Conservation (phyloP, 2,888 invertebrate genomes). For the Aleiodes testaceus region DNA sequence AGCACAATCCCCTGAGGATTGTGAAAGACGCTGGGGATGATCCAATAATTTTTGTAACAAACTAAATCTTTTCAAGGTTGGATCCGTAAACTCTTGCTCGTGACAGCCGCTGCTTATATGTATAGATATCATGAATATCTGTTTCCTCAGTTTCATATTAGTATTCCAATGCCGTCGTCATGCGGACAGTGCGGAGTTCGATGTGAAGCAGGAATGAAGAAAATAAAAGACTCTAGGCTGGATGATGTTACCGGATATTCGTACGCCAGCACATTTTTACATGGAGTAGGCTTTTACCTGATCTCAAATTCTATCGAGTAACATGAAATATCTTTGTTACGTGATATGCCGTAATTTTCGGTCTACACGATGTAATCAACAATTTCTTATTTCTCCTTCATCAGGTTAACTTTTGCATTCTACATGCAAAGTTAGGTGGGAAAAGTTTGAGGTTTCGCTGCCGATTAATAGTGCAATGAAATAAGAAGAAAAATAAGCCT, state of each 20-base stretch:
- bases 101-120: neutral
- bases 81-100: too few species aligned
- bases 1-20: too few species aligned
- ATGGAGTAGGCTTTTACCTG: conserved; percentile 2
- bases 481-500: neutral
- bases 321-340: conserved; percentile 14
- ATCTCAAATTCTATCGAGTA: conserved; percentile 28
- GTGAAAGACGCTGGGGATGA: too few species aligned
- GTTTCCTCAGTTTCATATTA: conserved; percentile 1
- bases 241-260: conserved; percentile 23
- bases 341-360: neutral
- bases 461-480: neutral
- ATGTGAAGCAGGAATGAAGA: neutral
- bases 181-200: conserved; percentile 1
- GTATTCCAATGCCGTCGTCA: conserved; percentile 15
- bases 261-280: conserved; percentile 27
- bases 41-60: too few species aligned
- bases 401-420: conserved; percentile 1
- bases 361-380: neutral
- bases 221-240: conserved; percentile 7
- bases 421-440: neutral
- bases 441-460: neutral
- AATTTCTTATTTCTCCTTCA: neutral
- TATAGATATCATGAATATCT: conserved; percentile 2
- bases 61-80: too few species aligned